These are phyloP conservation scores for Anolis apletophallus DNA, from an alignment of 2,797 vertebrate genomes.

Conservation along the genomic window DNA sequence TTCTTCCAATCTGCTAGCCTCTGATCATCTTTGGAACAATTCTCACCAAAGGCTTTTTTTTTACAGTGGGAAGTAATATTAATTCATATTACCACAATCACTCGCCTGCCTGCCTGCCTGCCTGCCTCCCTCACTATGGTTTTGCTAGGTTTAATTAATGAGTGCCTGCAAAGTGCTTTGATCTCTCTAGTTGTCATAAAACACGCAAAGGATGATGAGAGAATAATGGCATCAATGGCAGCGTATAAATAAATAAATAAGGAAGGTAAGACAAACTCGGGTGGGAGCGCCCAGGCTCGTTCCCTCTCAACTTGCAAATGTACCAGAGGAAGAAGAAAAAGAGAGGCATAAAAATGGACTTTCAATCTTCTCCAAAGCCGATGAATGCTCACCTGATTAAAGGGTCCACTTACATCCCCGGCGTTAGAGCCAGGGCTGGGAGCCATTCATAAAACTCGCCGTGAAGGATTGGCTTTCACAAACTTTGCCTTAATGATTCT, in stretches of 20 bases:
- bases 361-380: slow-evolving; percentile 66
- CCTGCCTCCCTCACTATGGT: slow-evolving; percentile 22
- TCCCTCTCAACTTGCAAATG: slow-evolving; percentile 56
- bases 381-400: slow-evolving; percentile 80
- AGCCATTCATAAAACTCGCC: slow-evolving; percentile 83
- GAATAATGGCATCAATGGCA: slow-evolving; percentile 55
- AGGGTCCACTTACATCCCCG: slow-evolving; percentile 78
- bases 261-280: slow-evolving; percentile 54
- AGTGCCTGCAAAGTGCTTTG: slow-evolving; percentile 52
- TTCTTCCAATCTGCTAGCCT: not conserved
- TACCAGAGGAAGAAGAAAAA: slow-evolving; percentile 45
- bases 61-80: too few relatives aligned
- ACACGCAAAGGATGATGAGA: slow-evolving; percentile 61
- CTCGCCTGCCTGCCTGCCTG: slow-evolving; percentile 15
- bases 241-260: slow-evolving; percentile 76
- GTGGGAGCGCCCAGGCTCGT: slow-evolving; percentile 46
- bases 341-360: slow-evolving; percentile 59
- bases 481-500: slow-evolving; percentile 84
- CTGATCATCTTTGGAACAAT: not conserved
- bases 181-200: slow-evolving; percentile 58
- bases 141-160: slow-evolving; percentile 64
- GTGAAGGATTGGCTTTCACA: slow-evolving; percentile 81
- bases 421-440: slow-evolving; percentile 67
- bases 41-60: not conserved
- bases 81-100: slow-evolving; percentile 41